Evolutionary conservation across 2,797 vertebrate species (phyloP).

Genomic region (Malurus splendens): DNA sequence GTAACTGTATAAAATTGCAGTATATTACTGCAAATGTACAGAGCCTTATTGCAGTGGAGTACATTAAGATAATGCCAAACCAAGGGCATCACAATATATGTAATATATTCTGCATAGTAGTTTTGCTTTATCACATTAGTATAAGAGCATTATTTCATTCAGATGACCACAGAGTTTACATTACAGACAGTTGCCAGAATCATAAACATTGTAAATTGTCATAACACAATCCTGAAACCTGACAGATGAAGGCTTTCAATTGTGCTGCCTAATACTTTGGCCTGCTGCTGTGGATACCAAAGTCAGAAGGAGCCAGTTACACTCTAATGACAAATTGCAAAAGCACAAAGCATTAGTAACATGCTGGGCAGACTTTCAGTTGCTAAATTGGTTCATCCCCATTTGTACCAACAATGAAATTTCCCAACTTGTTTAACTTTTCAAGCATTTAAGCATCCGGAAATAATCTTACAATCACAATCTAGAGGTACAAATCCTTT

Average conservation of each 20-base stretch:
- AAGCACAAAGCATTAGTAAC: not conserved
- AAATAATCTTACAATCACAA: not conserved
- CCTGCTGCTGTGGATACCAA: not conserved
- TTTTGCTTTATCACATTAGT: slow-evolving; percentile 47
- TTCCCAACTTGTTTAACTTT: not conserved
- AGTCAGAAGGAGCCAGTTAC: not conserved
- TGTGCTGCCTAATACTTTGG: not conserved
- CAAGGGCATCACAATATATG: slow-evolving; percentile 17
- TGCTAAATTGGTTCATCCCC: not conserved
- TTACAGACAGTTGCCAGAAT: slow-evolving; percentile 32
- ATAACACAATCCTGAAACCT: slow-evolving; percentile 11
- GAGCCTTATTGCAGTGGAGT: slow-evolving; percentile 16
- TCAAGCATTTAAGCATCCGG: not conserved
- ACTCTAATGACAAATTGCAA: slow-evolving; percentile 4
- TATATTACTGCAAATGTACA: slow-evolving; percentile 28
- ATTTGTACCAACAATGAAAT: not conserved
- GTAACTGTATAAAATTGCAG: slow-evolving; percentile 40
- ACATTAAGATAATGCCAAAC: slow-evolving; percentile 49
- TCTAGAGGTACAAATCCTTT: not conserved
- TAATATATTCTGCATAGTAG: slow-evolving; percentile 8
- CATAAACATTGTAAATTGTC: slow-evolving; percentile 38
- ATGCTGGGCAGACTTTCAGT: not conserved
- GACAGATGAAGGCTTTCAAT: slow-evolving; percentile 6
- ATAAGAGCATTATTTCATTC: slow-evolving; percentile 40
- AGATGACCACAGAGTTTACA: slow-evolving; percentile 13